These are phyloP conservation scores for Cyaniris semiargus DNA, from an alignment of 2,888 invertebrate genomes.

Conservation along the genomic window DNA sequence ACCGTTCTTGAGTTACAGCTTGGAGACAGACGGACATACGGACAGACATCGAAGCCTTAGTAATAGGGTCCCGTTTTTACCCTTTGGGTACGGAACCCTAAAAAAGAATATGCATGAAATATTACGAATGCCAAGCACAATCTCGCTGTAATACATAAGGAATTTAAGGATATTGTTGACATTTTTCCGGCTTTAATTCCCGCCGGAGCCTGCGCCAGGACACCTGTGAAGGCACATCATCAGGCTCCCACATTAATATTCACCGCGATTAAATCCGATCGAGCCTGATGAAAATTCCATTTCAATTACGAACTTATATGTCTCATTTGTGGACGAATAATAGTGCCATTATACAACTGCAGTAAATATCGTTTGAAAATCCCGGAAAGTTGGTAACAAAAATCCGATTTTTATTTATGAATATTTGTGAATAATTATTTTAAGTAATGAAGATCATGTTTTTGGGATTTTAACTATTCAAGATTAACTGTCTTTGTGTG, in stretches of 20 bases:
- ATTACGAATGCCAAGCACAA: no score
- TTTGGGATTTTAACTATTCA: no score
- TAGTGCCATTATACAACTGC: not conserved
- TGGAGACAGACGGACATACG: no score
- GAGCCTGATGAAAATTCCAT: constrained; percentile 29
- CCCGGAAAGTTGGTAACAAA: not conserved
- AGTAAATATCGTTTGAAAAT: not conserved
- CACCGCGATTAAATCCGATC: constrained; percentile 32
- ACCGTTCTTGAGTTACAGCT: no score
- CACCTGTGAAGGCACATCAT: not conserved
- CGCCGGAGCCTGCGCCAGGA: not conserved
- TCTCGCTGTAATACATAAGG: not conserved
- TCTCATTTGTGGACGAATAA: not conserved
- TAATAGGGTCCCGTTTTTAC: no score
- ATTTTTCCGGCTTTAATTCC: not conserved
- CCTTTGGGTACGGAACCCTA: no score
- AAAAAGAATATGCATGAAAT: no score
- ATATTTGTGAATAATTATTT: no score
- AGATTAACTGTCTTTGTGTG: no score
- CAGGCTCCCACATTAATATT: constrained; percentile 15
- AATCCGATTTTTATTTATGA: no score
- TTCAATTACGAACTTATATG: constrained; percentile 8
- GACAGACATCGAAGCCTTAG: no score
- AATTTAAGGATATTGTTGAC: not conserved
- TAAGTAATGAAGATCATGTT: no score